Evolutionary conservation across 1,140 invertebrate species (phyloP), one percentile per base, ranked within the genome.

Genomic region (Luehdorfia chinensis): DNA sequence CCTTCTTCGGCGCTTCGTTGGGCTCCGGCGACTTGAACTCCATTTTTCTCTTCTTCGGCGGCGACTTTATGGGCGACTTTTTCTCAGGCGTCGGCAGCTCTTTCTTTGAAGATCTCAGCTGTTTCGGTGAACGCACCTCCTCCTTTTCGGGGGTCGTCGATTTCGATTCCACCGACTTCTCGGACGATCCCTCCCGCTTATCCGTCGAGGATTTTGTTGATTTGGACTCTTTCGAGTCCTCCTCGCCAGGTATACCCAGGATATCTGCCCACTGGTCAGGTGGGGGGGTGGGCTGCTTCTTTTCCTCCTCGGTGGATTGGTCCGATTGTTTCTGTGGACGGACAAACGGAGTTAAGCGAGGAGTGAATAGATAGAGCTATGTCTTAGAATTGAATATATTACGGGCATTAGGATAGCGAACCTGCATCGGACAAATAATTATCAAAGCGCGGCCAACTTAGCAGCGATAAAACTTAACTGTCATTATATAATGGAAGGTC

Each of bases 261-360:
- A 85, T 85, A n/a, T 84, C 80, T 1, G 80, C 78, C 80, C 80
- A 83, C 47, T 85, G 78, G 55, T 84, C 80, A 1, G 75, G 80
- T 0, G 80, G 80, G 0, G 80, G 80, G 0, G 80, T 84, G 0
- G 77, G 77, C 48, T 84, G 77, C 34, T 79, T 81, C 15, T 53
- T 55, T 25, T 75, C 75, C 0, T 77, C 77, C 41, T 79, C 75
- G 3, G 59, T 59, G 0, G 59, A 33, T 15, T 65, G 57, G 8
- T 66, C 70, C 1, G 59, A 16, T 50, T 39, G 50, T 30, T 83
- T 79, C 76, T 84, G 75, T 50, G 53, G 53, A 47, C 50, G 56
- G 50, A 72, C 48, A 63, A 59, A 61, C n/a, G 41, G 41, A 51
- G 31, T 50, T 16, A 1, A 28, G 3, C 13, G 15, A n/a, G n/a